A percentile compares a stretch with the other conserved stretches of the same genome.
Conservation (phyloP, 2,113 vertebrate genomes). For the Natator depressus region DNA sequence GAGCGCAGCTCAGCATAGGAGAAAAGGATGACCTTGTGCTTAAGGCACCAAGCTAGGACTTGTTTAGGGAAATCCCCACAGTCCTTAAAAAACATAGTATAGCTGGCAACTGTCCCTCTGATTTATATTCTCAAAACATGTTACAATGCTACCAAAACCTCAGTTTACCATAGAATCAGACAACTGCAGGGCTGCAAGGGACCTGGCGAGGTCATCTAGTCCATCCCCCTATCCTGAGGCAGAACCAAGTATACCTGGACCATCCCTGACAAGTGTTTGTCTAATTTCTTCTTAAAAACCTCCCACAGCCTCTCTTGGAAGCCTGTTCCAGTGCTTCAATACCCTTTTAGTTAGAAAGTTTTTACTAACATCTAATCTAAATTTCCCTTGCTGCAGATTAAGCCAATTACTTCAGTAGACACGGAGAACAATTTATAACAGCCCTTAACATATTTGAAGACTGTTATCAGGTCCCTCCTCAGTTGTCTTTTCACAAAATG, state of each 20-base stretch:
- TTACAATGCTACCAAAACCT: not conserved
- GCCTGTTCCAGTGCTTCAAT: not conserved
- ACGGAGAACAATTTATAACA: not conserved
- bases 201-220: not conserved
- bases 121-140: not conserved
- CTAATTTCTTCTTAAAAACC: not conserved
- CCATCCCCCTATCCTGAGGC: not conserved
- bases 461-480: not conserved
- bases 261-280: not conserved
- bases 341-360: not conserved
- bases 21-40: not conserved
- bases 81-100: not conserved
- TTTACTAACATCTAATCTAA: not conserved
- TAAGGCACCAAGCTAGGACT: not conserved
- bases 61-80: not conserved
- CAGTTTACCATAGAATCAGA: not conserved
- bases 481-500: not conserved
- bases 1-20: not conserved
- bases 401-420: not conserved
- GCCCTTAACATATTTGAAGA: not conserved
- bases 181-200: not conserved
- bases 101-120: not conserved
- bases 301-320: not conserved
- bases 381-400: not conserved
- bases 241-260: not conserved